Evolutionary conservation across 2,797 vertebrate genomes (phyloP).

Genomic region (Poecilia picta): DNA sequence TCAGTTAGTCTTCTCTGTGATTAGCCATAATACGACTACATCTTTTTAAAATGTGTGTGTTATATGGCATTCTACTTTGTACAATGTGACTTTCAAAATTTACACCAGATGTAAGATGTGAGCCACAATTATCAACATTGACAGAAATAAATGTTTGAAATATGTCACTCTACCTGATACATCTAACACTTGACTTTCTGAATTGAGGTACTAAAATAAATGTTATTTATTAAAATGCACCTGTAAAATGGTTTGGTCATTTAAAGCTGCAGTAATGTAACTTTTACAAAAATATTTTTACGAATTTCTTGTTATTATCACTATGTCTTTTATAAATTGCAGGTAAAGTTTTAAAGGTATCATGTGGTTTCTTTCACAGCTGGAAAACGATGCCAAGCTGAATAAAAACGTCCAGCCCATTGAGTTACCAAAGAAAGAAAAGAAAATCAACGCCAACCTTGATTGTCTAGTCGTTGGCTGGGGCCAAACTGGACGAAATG

Average conservation of each 20-base stretch:
- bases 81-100: background rate
- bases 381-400: slow-evolving; percentile 58
- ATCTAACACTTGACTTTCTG: background rate
- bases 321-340: background rate
- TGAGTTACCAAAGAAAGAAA: slow-evolving; percentile 46
- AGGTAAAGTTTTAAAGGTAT: background rate
- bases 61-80: background rate
- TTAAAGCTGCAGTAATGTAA: too few species aligned
- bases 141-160: background rate
- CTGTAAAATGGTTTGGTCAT: background rate
- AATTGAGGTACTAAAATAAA: background rate
- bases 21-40: background rate
- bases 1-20: too few species aligned
- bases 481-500: slow-evolving; percentile 31
- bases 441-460: slow-evolving; percentile 8
- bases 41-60: background rate
- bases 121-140: background rate
- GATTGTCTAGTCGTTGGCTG: slow-evolving; percentile 73
- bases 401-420: slow-evolving; percentile 54
- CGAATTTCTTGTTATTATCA: too few species aligned
- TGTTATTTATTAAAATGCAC: background rate
- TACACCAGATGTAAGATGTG: background rate
- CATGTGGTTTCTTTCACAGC: slow-evolving; percentile 48
- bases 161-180: background rate
- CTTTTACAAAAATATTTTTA: too few species aligned